Percentiles rank a stretch among this genome's conserved stretches.
Conservation (phyloP, 2,113 vertebrate species). For the Campylomormyrus numenius region DNA sequence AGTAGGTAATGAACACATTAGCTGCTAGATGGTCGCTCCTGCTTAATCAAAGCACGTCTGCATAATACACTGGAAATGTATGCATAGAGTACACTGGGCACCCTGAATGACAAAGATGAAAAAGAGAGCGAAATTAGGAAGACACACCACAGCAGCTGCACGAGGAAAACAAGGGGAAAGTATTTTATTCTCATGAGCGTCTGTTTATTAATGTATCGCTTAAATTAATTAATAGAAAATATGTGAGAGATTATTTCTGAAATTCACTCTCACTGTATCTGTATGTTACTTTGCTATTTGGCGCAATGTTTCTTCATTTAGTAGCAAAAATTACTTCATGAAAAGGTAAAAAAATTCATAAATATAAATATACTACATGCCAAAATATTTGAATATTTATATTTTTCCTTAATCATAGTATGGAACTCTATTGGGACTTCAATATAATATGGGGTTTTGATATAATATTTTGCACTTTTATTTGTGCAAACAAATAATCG, state of each 20-base stretch:
- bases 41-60: constrained; percentile 28
- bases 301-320: constrained; percentile 36
- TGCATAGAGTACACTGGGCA: constrained; percentile 18
- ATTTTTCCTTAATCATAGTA: background rate
- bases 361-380: background rate
- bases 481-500: background rate
- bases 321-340: constrained; percentile 42
- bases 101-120: background rate
- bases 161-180: background rate
- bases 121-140: constrained; percentile 4
- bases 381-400: constrained; percentile 11
- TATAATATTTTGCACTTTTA: background rate
- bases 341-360: constrained; percentile 29
- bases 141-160: background rate
- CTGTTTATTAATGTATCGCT: constrained; percentile 43
- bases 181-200: constrained; percentile 33
- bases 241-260: constrained; percentile 47
- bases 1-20: constrained; percentile 32
- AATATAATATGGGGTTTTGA: background rate
- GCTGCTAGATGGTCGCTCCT: constrained; percentile 25
- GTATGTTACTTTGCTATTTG: constrained; percentile 30
- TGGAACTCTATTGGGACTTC: constrained; percentile 1
- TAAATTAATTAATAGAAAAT: constrained; percentile 48
- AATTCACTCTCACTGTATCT: constrained; percentile 41
- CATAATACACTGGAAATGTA: constrained; percentile 9